Conservation (phyloP, 1,140 invertebrate species). For the Dendrolimus kikuchii region DNA sequence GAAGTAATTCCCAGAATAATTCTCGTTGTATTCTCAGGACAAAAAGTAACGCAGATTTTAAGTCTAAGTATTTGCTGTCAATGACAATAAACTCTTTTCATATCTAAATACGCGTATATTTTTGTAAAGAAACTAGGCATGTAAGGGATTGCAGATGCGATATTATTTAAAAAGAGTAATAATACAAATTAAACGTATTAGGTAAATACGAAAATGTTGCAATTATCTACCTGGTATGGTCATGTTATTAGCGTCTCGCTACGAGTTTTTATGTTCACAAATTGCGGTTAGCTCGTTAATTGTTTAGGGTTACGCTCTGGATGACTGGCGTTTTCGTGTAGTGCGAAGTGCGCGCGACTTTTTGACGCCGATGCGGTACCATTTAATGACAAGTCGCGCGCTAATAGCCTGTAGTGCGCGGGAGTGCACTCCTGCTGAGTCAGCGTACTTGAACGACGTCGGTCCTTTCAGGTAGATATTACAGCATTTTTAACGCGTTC, state of each 20-base stretch:
- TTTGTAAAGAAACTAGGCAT: too few species aligned
- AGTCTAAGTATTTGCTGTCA: too few species aligned
- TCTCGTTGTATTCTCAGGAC: too few species aligned
- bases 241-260: constrained; percentile 46
- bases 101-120: too few species aligned
- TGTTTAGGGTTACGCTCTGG: constrained; percentile 32
- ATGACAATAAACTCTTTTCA: too few species aligned
- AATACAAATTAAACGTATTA: too few species aligned
- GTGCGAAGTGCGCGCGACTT: constrained; percentile 45
- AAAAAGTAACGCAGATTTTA: too few species aligned
- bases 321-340: constrained; percentile 53
- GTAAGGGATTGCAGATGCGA: too few species aligned
- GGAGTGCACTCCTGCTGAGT: constrained; percentile 55
- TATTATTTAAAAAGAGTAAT: too few species aligned
- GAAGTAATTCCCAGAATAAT: too few species aligned
- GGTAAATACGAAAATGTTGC: too few species aligned
- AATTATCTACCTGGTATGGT: constrained; percentile 9
- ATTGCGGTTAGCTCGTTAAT: constrained; percentile 55
- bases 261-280: constrained; percentile 41
- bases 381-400: constrained; percentile 50
- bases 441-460: constrained; percentile 49
- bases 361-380: neutral
- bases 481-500: too few species aligned
- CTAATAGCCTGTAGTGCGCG: constrained; percentile 36
- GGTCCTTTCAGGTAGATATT: constrained; percentile 31